Evolutionary conservation across 2,797 vertebrate species (phyloP), one percentile per base, ranked within the genome.

Genomic region (Philypnodon macrostomus): DNA sequence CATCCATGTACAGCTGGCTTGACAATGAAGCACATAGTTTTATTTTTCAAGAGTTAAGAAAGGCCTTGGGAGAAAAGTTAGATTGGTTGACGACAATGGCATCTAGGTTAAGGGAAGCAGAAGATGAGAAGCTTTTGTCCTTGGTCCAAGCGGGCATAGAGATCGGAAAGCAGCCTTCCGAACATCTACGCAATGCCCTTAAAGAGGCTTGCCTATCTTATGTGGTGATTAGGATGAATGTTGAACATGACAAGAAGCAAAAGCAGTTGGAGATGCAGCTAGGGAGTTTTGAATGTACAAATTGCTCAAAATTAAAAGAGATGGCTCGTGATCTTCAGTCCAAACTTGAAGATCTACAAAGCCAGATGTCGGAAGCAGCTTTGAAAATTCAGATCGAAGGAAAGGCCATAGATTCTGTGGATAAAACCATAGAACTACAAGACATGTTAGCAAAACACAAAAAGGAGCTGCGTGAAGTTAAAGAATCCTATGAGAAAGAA

Each of bases 401-500:
- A 13, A 70, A 88, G 48, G 68, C 86, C 0, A 67, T 84, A 1
- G 84, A 85, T 67, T 87, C 87, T 2, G 19, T 85, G 40, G 83
- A 88, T 53, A 81, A 84, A 68, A 59, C 75, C 47, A 85, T 58
- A 45, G 85, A 87, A 54, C 67, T 90, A 33, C 81, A 87, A 13
- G 87, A 91, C 63, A 47, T 79, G 64, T 54, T 78, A 35, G 87
- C 82, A 11, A 84, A 46, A 18, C 88, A 91, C 41, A 86, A 71
- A 39, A 85, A 83, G 47, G 90, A 90, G 42, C 78, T 91, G 15
- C 58, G 36, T 9, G 85, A 89, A 17, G 58, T 91, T n/a, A 89
- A 86, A 58, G 87, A 85, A 4, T 1, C 35, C 31, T 89, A 87
- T 0, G 77, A 89, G 51, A 72, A 64, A 58, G 85, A 92, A 64